A percentile compares a stretch with the other conserved stretches of the same genome.
phyloP scores from a whole-genome alignment of 2,113 vertebrate species.

The Xenopus borealis region DNA sequence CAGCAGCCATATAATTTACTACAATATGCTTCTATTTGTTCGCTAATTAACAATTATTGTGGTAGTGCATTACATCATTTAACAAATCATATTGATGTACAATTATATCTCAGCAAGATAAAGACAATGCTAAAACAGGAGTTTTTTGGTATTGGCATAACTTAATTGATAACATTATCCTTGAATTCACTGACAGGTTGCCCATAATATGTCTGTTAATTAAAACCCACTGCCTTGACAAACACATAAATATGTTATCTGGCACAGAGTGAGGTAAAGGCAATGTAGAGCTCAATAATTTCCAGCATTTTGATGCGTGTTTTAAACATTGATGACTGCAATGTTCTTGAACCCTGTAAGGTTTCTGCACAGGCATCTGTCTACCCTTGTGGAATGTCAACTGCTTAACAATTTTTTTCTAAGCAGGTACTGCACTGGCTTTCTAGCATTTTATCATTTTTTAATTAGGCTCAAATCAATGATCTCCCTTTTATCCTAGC shows the following conservation, averaged over 20 bases:
- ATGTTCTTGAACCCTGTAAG: constrained; percentile 47
- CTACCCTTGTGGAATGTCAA: constrained; percentile 62
- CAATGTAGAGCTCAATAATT: no score
- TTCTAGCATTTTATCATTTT: constrained; percentile 63
- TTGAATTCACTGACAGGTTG: constrained; percentile 9
- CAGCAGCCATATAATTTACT: constrained; percentile 16
- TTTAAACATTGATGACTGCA: constrained; percentile 48
- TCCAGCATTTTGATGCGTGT: neutral
- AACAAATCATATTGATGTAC: constrained; percentile 39
- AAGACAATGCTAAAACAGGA: neutral
- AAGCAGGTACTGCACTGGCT: constrained; percentile 56
- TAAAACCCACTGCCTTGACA: neutral
- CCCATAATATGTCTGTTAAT: constrained; percentile 9
- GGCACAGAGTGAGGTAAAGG: no score
- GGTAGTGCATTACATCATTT: constrained; percentile 32
- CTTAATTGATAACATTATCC: neutral
- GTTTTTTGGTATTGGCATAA: neutral
- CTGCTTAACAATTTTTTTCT: constrained; percentile 56
- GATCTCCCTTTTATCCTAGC: constrained; percentile 61
- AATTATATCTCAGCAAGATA: constrained; percentile 31
- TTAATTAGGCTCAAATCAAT: constrained; percentile 68
- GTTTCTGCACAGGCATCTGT: constrained; percentile 55
- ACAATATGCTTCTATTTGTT: constrained; percentile 15
- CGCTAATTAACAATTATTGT: constrained; percentile 30
- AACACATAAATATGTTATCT: neutral